Percentiles rank a stretch among this genome's conserved stretches.
phyloP scores from a whole-genome alignment of 2,113 vertebrate genomes.

The Petrocephalus zakoni region DNA sequence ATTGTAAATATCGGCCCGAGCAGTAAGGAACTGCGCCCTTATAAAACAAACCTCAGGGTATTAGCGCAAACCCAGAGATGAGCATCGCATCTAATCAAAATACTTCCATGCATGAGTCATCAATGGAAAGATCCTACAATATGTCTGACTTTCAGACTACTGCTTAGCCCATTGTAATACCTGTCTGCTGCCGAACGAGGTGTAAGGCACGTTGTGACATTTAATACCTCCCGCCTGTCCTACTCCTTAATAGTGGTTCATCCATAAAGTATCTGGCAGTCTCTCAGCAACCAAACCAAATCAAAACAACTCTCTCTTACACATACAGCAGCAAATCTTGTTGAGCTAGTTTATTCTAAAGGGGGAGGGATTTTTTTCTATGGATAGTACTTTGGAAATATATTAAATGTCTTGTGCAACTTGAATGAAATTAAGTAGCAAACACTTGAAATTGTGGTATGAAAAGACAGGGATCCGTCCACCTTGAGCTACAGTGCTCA shows the following conservation, averaged over 20 bases:
- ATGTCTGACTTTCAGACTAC: not conserved
- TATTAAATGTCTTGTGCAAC: not conserved
- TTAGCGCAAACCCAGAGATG: not conserved
- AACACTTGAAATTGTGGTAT: not conserved
- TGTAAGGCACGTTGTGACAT: not conserved
- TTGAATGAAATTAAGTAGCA: not conserved
- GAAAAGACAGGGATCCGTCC: not conserved
- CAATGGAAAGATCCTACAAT: not conserved
- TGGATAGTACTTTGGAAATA: not conserved
- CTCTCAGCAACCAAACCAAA: not conserved
- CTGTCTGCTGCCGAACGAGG: not conserved
- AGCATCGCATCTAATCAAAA: not conserved
- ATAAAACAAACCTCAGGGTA: not conserved
- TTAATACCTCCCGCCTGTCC: not conserved
- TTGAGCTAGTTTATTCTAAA: not conserved
- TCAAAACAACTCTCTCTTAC: not conserved
- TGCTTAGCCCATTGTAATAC: not conserved
- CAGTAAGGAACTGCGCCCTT: not conserved
- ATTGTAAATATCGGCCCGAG: not conserved
- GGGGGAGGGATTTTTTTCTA: not conserved
- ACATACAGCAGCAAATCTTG: not conserved
- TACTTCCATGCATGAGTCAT: not conserved
- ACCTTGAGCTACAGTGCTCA: not conserved
- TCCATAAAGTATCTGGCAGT: not conserved
- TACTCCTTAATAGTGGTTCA: not conserved